A percentile compares a stretch with the other conserved stretches of the same genome.
Conservation (phyloP, 2,797 vertebrate genomes). For the Sebastes hubbsi region DNA sequence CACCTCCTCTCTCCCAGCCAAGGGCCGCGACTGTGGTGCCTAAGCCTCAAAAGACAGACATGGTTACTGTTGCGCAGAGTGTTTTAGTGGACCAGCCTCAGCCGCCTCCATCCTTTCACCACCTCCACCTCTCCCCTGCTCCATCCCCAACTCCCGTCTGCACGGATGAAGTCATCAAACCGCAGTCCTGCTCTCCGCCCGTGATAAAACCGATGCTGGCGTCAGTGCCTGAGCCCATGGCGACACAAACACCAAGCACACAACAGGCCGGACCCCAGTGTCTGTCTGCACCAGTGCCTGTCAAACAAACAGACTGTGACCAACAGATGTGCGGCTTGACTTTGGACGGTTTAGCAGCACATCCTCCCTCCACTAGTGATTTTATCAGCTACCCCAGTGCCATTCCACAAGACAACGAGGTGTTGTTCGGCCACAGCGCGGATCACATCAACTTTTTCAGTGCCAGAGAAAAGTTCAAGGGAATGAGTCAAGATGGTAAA, state of each 20-base stretch:
- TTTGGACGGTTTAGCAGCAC: slow-evolving; percentile 33
- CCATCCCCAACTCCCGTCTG: slow-evolving; percentile 37
- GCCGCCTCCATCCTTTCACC: slow-evolving; percentile 84
- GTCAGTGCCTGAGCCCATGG: slow-evolving; percentile 57
- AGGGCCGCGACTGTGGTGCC: slow-evolving; percentile 71
- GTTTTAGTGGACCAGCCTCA: slow-evolving; percentile 80
- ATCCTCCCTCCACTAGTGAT: slow-evolving; percentile 49
- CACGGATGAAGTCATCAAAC: slow-evolving; percentile 15
- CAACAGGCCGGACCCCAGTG: slow-evolving; percentile 37
- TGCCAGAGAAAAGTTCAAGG: slow-evolving; percentile 95
- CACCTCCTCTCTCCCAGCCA: slow-evolving; percentile 54
- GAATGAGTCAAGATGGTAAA: slow-evolving; percentile 90
- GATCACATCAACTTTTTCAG: slow-evolving; percentile 98
- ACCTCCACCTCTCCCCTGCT: slow-evolving; percentile 76
- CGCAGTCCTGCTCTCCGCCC: slow-evolving; percentile 31
- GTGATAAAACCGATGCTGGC: slow-evolving; percentile 27
- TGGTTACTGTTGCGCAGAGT: slow-evolving; percentile 59
- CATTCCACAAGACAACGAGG: slow-evolving; percentile 62
- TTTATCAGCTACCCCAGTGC: slow-evolving; percentile 62
- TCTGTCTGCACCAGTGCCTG: slow-evolving; percentile 60
- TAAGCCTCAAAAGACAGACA: slow-evolving; percentile 51
- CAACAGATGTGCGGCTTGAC: slow-evolving; percentile 61
- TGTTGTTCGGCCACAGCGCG: slow-evolving; percentile 81
- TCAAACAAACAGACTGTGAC: slow-evolving; percentile 57
- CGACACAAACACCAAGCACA: slow-evolving; percentile 58